phyloP scores from a whole-genome alignment of 2,797 vertebrate genomes.

The Siniperca scherzeri region DNA sequence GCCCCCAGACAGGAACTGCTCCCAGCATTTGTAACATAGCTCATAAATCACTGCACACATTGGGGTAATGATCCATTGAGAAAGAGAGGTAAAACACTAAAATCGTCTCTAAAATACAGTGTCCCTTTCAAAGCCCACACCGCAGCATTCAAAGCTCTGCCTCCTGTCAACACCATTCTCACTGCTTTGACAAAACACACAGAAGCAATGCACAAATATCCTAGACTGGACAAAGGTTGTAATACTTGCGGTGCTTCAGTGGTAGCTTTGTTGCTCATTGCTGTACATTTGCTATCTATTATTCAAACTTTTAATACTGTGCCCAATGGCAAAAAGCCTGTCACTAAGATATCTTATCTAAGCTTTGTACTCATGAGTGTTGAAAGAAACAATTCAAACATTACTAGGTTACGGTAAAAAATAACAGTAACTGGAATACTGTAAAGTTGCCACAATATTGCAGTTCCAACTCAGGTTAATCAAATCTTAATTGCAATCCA shows the following conservation, averaged over 20 bases:
- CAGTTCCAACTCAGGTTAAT: neutral
- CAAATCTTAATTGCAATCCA: neutral
- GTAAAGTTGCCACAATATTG: neutral
- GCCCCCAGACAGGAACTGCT: slow-evolving; percentile 70
- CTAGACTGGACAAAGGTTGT: neutral
- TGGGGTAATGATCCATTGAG: slow-evolving; percentile 68
- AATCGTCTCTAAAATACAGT: slow-evolving; percentile 51
- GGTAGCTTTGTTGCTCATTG: neutral
- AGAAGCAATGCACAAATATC: neutral
- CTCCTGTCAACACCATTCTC: slow-evolving; percentile 47
- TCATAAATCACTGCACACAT: slow-evolving; percentile 76
- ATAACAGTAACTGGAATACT: neutral
- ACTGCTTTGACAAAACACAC: slow-evolving; percentile 35
- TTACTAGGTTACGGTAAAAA: too few species aligned
- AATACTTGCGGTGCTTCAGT: neutral
- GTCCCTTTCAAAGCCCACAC: slow-evolving; percentile 51
- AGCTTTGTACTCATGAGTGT: neutral
- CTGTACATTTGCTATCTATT: neutral
- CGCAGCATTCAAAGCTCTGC: slow-evolving; percentile 33
- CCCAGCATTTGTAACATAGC: slow-evolving; percentile 59
- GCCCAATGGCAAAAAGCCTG: neutral
- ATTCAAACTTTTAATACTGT: slow-evolving; percentile 13
- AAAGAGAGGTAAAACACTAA: slow-evolving; percentile 47
- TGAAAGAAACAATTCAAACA: slow-evolving; percentile 2
- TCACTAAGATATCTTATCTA: neutral